Evolutionary conservation across 2,113 vertebrate species (phyloP).

Genomic region (Cromileptes altivelis): DNA sequence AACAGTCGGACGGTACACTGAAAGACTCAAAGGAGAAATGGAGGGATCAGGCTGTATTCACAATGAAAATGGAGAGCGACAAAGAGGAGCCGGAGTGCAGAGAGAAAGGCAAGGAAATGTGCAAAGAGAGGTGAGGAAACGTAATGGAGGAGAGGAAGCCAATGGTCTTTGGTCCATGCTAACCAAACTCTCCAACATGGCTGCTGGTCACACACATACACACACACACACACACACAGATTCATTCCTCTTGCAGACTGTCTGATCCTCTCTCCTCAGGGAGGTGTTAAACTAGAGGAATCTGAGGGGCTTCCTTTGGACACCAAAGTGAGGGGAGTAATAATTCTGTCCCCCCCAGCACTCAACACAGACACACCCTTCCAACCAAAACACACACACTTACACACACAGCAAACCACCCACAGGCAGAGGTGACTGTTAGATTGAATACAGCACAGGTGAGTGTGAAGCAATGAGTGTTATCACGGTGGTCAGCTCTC

Average conservation of each 20-base stretch:
- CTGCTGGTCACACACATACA: conserved; percentile 33
- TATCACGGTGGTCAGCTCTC: conserved; percentile 39
- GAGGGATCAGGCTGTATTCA: conserved; percentile 55
- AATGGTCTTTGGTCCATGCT: conserved; percentile 32
- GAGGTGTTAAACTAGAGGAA: conserved; percentile 75
- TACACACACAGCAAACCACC: not conserved
- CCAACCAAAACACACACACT: not conserved
- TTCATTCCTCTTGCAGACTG: conserved; percentile 68
- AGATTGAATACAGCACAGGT: conserved; percentile 33
- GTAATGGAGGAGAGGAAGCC: conserved; percentile 45
- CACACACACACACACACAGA: conserved; percentile 13
- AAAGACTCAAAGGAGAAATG: conserved; percentile 58
- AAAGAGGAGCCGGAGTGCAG: conserved; percentile 57
- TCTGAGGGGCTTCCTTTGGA: conserved; percentile 68
- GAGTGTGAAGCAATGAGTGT: conserved; percentile 42
- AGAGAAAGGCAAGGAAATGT: conserved; percentile 35
- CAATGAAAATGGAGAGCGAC: conserved; percentile 62
- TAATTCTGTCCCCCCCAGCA: conserved; percentile 49
- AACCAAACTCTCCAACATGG: conserved; percentile 50
- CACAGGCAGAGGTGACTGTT: conserved; percentile 18
- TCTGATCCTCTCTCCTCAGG: conserved; percentile 74
- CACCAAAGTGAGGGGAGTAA: conserved; percentile 67
- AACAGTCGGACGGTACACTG: conserved; percentile 54
- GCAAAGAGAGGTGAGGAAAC: conserved; percentile 45
- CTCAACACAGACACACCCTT: conserved; percentile 40